Evolutionary conservation across 2,888 invertebrate species (phyloP), one percentile per base, ranked within the genome.

Genomic region (Polylopha cassiicola): DNA sequence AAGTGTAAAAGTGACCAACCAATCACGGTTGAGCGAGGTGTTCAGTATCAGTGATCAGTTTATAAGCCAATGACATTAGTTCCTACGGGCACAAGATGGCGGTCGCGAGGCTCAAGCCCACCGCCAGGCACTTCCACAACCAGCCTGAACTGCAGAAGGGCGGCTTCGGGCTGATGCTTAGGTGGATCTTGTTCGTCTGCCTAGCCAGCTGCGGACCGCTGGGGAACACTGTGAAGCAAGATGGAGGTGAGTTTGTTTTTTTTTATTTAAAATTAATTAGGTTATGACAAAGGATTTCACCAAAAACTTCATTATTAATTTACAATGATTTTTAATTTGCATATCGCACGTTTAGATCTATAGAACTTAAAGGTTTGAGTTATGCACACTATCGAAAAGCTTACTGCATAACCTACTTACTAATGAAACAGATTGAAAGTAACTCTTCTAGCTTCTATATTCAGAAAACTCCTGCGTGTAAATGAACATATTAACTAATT

Each of bases 141-240:
- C 82, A 81, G 63, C 84, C 81, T 3, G 82, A 82, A 59, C 61
- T 84, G 57, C 78, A 69, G 63, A 54, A 71, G 17, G 67, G 74
- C 2, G 70, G 71, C 44, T 62, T 59, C 34, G 70, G 70, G 11
- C 71, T 82, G 55, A 74, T 81, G 80, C 66, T 84, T 65, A 71
- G 71, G 51, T 84, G 84, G 82, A 73, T 79, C 48, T 59, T 84
- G 44, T 65, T 78, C 51, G 67, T 77, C 10, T 85, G 82, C 79
- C 62, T 85, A 51, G 81, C 81, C 6, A 73, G 79, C 60, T 77
- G 78, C 49, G 76, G 78, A 8, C 82, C 84, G 0, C 55, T 79
- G 2, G 84, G 84, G 17, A 79, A 81, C 51, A 82, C 84, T 5
- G 76, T 80, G 30, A 84, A 82, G 50, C 84, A 84, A 61, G 85